Evolutionary conservation across 2,797 vertebrate species (phyloP).

Genomic region (Arremon aurantiirostris): DNA sequence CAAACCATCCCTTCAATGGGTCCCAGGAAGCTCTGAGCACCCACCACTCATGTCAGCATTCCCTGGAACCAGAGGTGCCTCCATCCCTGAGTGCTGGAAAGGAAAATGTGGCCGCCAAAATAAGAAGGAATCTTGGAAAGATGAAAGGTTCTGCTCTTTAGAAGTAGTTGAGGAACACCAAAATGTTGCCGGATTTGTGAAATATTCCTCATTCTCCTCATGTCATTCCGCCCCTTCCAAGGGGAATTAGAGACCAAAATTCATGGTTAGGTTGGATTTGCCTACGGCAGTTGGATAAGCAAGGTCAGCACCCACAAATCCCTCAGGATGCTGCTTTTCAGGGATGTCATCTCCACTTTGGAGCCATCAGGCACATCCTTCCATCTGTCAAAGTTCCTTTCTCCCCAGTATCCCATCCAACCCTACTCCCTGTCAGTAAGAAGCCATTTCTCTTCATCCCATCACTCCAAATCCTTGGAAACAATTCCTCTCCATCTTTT

Average conservation of each 20-base stretch:
- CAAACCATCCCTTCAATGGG: not conserved
- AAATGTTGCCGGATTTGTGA: not conserved
- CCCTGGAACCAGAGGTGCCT: not conserved
- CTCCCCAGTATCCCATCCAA: not conserved
- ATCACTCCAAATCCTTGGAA: not conserved
- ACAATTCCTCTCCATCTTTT: not conserved
- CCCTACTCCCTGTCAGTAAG: not conserved
- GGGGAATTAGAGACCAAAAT: not conserved
- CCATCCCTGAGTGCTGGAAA: not conserved
- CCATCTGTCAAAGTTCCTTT: not conserved
- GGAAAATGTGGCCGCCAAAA: not conserved
- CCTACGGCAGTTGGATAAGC: rapidly evolving
- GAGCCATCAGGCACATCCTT: not conserved
- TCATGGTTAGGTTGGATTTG: not conserved
- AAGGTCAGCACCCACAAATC: not conserved
- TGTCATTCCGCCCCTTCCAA: not conserved
- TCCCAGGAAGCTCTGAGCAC: not conserved
- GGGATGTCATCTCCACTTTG: not conserved
- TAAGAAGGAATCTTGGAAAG: not conserved
- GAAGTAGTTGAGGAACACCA: not conserved
- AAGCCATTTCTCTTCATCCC: not conserved
- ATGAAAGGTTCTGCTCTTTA: not conserved
- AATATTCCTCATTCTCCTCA: not conserved
- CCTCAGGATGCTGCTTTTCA: not conserved
- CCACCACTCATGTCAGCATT: rapidly evolving